Evolutionary conservation across 2,113 vertebrate genomes (phyloP), one percentile per base, ranked within the genome.

Genomic region (Choloepus hoffmanni): DNA sequence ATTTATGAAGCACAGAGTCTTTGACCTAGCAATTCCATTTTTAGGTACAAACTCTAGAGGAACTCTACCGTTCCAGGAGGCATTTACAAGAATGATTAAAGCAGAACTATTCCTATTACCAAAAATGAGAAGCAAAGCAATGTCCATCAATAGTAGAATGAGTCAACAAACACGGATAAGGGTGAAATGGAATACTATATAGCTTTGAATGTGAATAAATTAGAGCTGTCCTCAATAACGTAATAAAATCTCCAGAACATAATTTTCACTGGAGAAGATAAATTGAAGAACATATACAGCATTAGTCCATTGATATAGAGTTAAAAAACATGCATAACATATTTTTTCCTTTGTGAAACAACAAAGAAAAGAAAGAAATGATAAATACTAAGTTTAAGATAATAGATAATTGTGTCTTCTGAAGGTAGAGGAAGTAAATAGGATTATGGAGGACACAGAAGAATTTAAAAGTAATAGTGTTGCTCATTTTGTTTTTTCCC

Each of bases 1-100:
- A 65, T 73, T 36, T 6, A 24, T 70, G 48, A 85, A 70, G 65
- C 82, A 68, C 19, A 23, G 13, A 67, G 4, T 63, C n/a, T 23
- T 63, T 81, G 65, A 88, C 70, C 76, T 63, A 85, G 50, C 33
- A 33, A 90, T 87, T 88, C 78, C 30, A 50, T 73, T 91, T 43
- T 24, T 14, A 43, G 30, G 43, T 50, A 13, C 67, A 43, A 90
- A 90, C 26, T 82, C 95, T 83, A 33, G 48, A 85, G 76, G 89
- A 72, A 86, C 45, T 19, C 36, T 30, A 30, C 36, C 60, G 74
- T 65, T 65, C 43, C 36, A 72, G 73, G 18, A 81, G 65, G 48
- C 60, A 45, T 72, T 88, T 79, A 73, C 30, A 36, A 86, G 91
- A 92, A 87, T 62, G 85, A 43, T 84, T 67, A 70, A 83, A 76